These are phyloP conservation scores for Tapera naevia DNA, from an alignment of 2,797 vertebrate species.

Conservation along the genomic window DNA sequence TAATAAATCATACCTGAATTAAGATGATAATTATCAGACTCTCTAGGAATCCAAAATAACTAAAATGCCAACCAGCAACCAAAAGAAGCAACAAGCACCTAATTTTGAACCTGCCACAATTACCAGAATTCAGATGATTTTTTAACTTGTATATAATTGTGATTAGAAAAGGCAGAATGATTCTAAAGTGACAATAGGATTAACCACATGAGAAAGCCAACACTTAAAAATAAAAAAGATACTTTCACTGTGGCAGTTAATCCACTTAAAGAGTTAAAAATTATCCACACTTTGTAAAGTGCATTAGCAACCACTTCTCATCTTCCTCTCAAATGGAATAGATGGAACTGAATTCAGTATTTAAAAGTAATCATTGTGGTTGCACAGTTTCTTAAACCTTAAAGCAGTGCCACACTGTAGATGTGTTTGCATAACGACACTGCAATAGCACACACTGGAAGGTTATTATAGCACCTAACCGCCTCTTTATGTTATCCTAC, in stretches of 20 bases:
- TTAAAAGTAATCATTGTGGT: constrained; percentile 56
- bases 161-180: not conserved
- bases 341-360: constrained; percentile 19
- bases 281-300: constrained; percentile 6
- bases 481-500: not conserved
- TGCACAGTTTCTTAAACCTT: constrained; percentile 26
- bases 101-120: not conserved
- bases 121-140: not conserved
- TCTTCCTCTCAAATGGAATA: constrained; percentile 14
- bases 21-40: not conserved
- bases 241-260: not conserved
- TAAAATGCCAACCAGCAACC: not conserved
- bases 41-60: not conserved
- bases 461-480: not conserved
- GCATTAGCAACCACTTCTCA: constrained; percentile 36
- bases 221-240: not conserved
- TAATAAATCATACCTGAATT: not conserved
- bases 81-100: not conserved
- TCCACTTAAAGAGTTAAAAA: constrained; percentile 44
- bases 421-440: constrained; percentile 10
- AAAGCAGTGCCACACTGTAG: not conserved
- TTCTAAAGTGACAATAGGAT: not conserved
- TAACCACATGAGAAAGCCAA: not conserved
- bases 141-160: not conserved
- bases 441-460: constrained; percentile 18